Percentiles rank a stretch among this genome's conserved stretches.
These are phyloP conservation scores for Pipa parva DNA, from an alignment of 2,113 vertebrate species.

Conservation along the genomic window DNA sequence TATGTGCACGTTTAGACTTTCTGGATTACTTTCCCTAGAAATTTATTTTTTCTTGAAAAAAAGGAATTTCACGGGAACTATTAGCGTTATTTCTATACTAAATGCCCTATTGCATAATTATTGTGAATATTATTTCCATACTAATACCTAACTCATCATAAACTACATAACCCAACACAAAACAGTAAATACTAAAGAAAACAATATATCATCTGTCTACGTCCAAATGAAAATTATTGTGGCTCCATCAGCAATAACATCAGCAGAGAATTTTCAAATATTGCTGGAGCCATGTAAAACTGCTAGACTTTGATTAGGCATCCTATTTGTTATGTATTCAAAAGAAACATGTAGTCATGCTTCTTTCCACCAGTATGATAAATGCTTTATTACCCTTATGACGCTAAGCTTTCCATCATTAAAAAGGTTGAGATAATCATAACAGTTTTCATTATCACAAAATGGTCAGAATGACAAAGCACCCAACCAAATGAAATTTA, in stretches of 20 bases:
- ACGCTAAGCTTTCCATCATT: neutral
- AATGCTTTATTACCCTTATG: neutral
- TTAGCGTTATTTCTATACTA: too few relatives aligned
- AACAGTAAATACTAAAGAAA: neutral
- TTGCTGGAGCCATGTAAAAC: neutral
- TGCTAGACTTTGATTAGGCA: neutral
- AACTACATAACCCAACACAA: neutral
- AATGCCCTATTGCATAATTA: neutral
- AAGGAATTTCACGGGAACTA: too few relatives aligned
- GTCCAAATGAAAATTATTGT: neutral
- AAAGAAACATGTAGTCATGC: neutral
- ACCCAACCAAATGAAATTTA: too few relatives aligned
- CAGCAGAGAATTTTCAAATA: neutral
- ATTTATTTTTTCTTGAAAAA: too few relatives aligned
- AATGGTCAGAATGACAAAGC: too few relatives aligned
- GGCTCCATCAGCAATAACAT: neutral
- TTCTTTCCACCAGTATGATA: neutral
- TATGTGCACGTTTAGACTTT: too few relatives aligned
- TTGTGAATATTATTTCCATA: neutral
- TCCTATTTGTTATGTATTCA: neutral
- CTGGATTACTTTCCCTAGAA: too few relatives aligned
- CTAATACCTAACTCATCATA: neutral
- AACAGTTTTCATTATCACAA: too few relatives aligned
- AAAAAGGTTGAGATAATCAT: neutral
- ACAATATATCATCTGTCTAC: neutral